Base-by-base conservation (phyloP, 1,140 invertebrate species). In the Calliopsis andreniformis region DNA sequence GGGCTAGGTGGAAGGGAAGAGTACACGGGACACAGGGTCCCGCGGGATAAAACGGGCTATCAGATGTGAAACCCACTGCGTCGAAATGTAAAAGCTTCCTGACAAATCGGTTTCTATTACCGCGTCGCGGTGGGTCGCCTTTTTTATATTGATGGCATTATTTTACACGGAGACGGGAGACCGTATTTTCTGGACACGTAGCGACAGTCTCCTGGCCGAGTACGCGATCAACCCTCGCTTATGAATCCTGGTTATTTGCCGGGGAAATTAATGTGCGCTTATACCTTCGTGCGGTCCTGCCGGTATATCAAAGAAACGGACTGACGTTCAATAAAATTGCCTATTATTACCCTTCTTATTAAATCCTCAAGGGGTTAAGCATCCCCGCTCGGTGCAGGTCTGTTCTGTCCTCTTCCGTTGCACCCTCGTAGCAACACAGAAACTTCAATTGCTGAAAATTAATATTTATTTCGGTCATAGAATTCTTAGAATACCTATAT, bases 51-150 rank as follows among this genome's bases (percentile, higher is more conserved):
- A 87, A 87, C 87, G 84, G 82, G 86, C 86, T 88, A 90, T 89
- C 87, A 86, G 87, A 87, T 88, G 83, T 82, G 86, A 89, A 87
- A 87, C 67, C 82, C 83, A 68, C 80, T 82, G 86, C 87, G 89
- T 88, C 86, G 89, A 91, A 92, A 91, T 91, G 89, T 90, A 91
- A 90, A 91, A 86, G 88, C 89, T 87, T 84, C 87, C 86, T 90
- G 89, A 91, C 90, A 91, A 91, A 91, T 92, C 89, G 91, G 86
- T 92, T 92, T 92, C 91, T 92, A 92, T 92, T 92, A 92, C 90
- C 87, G 80, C 35, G 49, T 76, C 78, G 73, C 56, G 78, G 43
- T 59, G 61, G 80, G 55, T 80, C 77, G 81, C 80, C 76, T 61
- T 79, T 76, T 78, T 77, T 86, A 88, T 90, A 90, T 90, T 88